These are phyloP conservation scores for Bradysia coprophila DNA, from an alignment of 1,140 invertebrate species.

Conservation along the genomic window DNA sequence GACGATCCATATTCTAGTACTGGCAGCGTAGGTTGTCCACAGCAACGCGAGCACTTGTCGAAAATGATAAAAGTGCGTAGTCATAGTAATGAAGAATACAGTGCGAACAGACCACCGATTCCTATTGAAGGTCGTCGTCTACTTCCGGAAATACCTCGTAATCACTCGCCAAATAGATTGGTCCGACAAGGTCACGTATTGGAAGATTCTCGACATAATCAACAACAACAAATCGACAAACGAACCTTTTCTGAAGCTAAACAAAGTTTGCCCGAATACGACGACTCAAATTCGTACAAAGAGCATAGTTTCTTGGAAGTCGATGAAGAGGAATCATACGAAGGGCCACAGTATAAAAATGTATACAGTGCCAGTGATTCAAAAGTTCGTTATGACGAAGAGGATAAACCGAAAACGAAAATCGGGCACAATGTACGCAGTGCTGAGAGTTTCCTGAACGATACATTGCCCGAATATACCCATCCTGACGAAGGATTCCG, in stretches of 20 bases:
- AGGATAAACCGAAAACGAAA: not conserved
- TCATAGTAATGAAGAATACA: conserved; percentile 24
- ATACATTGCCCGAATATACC: conserved; percentile 1
- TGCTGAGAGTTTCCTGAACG: conserved; percentile 11
- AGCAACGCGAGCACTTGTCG: conserved; percentile 18
- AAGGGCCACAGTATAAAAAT: not conserved
- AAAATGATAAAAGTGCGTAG: conserved; percentile 25
- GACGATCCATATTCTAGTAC: conserved; percentile 23
- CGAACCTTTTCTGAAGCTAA: conserved; percentile 22
- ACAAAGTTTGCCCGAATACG: conserved; percentile 17
- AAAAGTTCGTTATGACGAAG: not conserved
- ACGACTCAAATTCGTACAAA: conserved; percentile 16
- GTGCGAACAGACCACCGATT: conserved; percentile 12
- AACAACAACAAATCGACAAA: conserved; percentile 2
- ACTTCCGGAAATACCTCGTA: conserved; percentile 17
- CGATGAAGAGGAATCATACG: conserved; percentile 17
- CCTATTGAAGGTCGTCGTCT: conserved; percentile 13
- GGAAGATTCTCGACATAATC: conserved; percentile 10
- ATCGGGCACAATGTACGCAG: not conserved
- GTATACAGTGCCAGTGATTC: not conserved
- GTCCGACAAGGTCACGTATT: conserved; percentile 22
- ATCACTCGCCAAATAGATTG: conserved; percentile 11
- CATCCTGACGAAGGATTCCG: not conserved
- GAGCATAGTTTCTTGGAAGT: conserved; percentile 20
- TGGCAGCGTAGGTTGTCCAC: conserved; percentile 14